A percentile compares a stretch with the other conserved stretches of the same genome.
Evolutionary conservation across 2,797 vertebrate genomes (phyloP).

Genomic region (Gephyroberyx darwinii): DNA sequence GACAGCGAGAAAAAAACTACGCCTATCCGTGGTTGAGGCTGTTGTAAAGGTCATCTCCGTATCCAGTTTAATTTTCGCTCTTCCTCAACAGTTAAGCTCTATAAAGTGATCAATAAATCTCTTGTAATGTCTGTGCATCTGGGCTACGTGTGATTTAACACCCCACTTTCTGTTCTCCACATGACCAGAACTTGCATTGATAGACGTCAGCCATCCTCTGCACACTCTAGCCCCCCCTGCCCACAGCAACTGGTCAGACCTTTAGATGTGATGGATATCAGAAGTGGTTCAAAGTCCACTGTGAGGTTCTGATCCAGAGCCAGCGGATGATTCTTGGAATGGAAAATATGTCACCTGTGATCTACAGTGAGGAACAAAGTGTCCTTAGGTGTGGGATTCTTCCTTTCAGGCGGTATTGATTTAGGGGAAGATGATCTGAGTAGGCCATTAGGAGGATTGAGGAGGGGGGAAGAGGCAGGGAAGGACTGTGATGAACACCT

Average conservation of each 20-base stretch:
- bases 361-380: constrained; percentile 64
- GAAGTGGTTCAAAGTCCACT: constrained; percentile 59
- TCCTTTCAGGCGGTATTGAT: constrained; percentile 76
- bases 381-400: constrained; percentile 72
- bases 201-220: constrained; percentile 43
- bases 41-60: constrained; percentile 79
- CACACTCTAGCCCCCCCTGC: constrained; percentile 25
- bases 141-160: constrained; percentile 75
- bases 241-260: constrained; percentile 35
- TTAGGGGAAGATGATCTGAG: constrained; percentile 74
- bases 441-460: constrained; percentile 69
- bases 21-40: constrained; percentile 55
- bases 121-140: constrained; percentile 77
- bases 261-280: constrained; percentile 59
- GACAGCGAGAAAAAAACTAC: constrained; percentile 21
- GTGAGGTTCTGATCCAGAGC: constrained; percentile 62
- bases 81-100: constrained; percentile 81
- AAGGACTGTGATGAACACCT: constrained; percentile 66
- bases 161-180: constrained; percentile 52
- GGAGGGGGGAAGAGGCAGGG: constrained; percentile 35
- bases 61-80: constrained; percentile 79
- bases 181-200: constrained; percentile 2
- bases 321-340: constrained; percentile 35
- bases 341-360: constrained; percentile 71
- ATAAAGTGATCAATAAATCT: constrained; percentile 84